A percentile compares a stretch with the other conserved stretches of the same genome.
phyloP scores from a whole-genome alignment of 2,113 vertebrate genomes.

The Melanostigma gelatinosum region DNA sequence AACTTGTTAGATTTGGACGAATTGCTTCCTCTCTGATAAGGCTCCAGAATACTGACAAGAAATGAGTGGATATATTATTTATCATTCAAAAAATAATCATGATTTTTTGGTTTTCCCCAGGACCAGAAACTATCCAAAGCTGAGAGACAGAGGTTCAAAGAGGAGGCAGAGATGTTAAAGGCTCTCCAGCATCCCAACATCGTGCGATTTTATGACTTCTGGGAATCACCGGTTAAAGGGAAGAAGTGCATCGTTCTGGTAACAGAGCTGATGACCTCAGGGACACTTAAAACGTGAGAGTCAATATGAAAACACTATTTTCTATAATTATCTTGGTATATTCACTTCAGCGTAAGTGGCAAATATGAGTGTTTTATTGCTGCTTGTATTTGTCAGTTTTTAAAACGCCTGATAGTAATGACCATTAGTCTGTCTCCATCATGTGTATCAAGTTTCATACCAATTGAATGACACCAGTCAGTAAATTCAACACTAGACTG shows the following conservation, averaged over 20 bases:
- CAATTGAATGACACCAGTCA: not conserved
- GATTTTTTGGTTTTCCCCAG: constrained; percentile 70
- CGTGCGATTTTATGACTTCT: constrained; percentile 98
- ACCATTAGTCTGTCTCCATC: constrained; percentile 1
- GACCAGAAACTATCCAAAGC: constrained; percentile 95
- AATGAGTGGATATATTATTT: not conserved
- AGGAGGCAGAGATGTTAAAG: constrained; percentile 98
- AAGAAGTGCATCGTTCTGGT: constrained; percentile 97
- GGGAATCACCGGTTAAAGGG: constrained; percentile 95
- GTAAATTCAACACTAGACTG: not conserved
- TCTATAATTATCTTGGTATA: not conserved
- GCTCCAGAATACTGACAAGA: not conserved
- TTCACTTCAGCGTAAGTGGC: not conserved
- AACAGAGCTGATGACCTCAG: constrained; percentile 98
- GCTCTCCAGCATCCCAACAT: constrained; percentile 98
- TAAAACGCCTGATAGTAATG: constrained; percentile 13
- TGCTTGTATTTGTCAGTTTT: constrained; percentile 3
- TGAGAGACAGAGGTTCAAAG: constrained; percentile 96
- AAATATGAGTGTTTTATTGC: not conserved
- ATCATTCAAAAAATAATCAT: not conserved
- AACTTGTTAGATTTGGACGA: constrained; percentile 10
- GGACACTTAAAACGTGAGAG: constrained; percentile 97
- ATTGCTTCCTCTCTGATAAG: not conserved
- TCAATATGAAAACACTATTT: not conserved
- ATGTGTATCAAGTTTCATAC: constrained; percentile 26